Conservation (phyloP, 2,888 invertebrate species). For the Pterostichus madidus region DNA sequence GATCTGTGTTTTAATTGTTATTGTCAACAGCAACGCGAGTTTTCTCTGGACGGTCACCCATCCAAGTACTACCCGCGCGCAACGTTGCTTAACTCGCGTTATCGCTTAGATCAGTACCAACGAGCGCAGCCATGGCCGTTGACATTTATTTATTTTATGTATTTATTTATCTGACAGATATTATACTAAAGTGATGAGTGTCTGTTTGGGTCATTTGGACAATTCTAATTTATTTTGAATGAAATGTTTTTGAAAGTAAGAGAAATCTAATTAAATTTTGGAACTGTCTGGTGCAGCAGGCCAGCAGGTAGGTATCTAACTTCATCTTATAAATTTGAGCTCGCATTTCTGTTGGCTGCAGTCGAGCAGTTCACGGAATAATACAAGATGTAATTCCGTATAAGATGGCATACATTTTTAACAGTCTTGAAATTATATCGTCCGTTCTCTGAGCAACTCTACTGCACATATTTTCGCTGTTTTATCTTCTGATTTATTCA, state of each 20-base stretch:
- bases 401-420: slow-evolving; percentile 47
- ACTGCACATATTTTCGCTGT: slow-evolving; percentile 32
- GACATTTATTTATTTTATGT: too few species aligned
- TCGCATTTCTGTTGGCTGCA: neutral
- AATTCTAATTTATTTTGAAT: neutral
- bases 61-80: too few species aligned
- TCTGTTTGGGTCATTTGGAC: too few species aligned
- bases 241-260: neutral
- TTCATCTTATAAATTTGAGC: neutral
- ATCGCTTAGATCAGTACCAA: too few species aligned
- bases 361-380: slow-evolving; percentile 29
- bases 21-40: too few species aligned
- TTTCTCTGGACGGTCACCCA: too few species aligned
- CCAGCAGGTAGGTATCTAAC: neutral
- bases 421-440: slow-evolving; percentile 40
- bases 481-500: slow-evolving; percentile 57
- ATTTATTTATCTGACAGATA: too few species aligned
- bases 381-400: slow-evolving; percentile 44
- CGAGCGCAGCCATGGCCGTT: too few species aligned
- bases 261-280: neutral
- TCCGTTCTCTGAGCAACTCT: slow-evolving; percentile 6
- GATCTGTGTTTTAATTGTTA: too few species aligned
- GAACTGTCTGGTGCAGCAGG: neutral
- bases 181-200: too few species aligned
- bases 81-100: too few species aligned